Evolutionary conservation across 1,140 invertebrate species (phyloP).

Genomic region (Sycophaga agraensis): DNA sequence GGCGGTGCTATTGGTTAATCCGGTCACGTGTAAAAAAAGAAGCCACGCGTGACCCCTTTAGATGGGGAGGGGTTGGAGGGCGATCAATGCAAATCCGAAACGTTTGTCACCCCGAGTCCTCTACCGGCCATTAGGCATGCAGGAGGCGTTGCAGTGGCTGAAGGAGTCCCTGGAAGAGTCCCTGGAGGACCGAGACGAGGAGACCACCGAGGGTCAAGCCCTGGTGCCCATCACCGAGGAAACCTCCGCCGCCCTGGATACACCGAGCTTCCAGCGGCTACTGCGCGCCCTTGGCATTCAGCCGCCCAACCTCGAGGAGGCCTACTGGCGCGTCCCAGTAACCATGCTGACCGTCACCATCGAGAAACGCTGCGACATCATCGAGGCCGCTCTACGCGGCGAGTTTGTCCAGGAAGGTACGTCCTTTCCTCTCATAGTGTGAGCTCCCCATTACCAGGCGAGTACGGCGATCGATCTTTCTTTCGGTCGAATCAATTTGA

Average conservation of each 20-base stretch:
- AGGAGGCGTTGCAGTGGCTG: constrained; percentile 62
- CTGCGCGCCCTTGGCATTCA: constrained; percentile 62
- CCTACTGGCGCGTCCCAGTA: constrained; percentile 64
- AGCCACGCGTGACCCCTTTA: neutral
- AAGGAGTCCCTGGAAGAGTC: constrained; percentile 64
- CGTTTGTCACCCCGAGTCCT: no score
- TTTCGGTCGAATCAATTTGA: no score
- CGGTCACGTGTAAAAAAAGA: neutral
- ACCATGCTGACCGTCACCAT: constrained; percentile 56
- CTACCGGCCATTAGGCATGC: constrained; percentile 52
- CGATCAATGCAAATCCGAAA: no score
- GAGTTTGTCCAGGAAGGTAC: constrained; percentile 45
- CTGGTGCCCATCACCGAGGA: constrained; percentile 67
- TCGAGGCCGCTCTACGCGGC: constrained; percentile 53
- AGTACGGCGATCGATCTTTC: no score
- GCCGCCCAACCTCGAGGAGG: constrained; percentile 65
- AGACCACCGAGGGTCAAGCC: constrained; percentile 62
- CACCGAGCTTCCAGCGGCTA: constrained; percentile 60
- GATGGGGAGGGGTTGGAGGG: neutral
- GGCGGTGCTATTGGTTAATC: neutral
- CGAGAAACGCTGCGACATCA: constrained; percentile 49
- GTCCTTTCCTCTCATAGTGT: no score
- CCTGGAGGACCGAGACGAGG: constrained; percentile 63
- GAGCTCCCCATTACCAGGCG: no score
- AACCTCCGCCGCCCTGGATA: constrained; percentile 63